Evolutionary conservation across 1,140 invertebrate genomes (phyloP).

Genomic region (Drosophila truncata): DNA sequence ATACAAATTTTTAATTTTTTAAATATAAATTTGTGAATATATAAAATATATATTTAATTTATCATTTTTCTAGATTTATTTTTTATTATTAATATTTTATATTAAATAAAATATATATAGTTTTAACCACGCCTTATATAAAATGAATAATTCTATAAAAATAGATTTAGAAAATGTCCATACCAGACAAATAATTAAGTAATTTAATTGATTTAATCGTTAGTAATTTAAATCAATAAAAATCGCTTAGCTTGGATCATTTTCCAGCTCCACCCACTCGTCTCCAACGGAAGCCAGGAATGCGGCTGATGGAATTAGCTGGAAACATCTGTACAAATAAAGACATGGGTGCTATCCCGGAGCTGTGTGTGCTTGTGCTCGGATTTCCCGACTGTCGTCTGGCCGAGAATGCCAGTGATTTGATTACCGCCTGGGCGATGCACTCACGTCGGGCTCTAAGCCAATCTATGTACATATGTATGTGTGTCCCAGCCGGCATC

Average conservation of each 20-base stretch:
- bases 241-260: background rate
- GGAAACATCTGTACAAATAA: constrained; percentile 1
- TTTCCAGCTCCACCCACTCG: background rate
- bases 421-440: constrained; percentile 18
- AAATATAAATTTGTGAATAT: too few relatives aligned
- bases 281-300: background rate
- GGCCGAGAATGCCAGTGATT: constrained; percentile 27
- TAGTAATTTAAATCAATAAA: background rate
- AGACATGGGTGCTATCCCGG: background rate
- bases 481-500: background rate
- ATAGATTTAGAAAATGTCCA: too few relatives aligned
- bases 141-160: too few relatives aligned
- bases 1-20: too few relatives aligned
- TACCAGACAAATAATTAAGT: too few relatives aligned
- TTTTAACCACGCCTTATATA: too few relatives aligned
- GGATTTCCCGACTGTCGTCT: constrained; percentile 1
- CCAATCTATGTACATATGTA: too few relatives aligned
- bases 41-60: too few relatives aligned
- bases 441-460: background rate
- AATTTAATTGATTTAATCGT: background rate
- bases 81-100: too few relatives aligned
- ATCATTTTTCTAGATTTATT: too few relatives aligned
- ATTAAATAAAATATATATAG: too few relatives aligned
- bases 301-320: background rate
- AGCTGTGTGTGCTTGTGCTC: background rate